Base-by-base conservation (phyloP, 2,113 vertebrate species). In the Anser brachyrhynchus region DNA sequence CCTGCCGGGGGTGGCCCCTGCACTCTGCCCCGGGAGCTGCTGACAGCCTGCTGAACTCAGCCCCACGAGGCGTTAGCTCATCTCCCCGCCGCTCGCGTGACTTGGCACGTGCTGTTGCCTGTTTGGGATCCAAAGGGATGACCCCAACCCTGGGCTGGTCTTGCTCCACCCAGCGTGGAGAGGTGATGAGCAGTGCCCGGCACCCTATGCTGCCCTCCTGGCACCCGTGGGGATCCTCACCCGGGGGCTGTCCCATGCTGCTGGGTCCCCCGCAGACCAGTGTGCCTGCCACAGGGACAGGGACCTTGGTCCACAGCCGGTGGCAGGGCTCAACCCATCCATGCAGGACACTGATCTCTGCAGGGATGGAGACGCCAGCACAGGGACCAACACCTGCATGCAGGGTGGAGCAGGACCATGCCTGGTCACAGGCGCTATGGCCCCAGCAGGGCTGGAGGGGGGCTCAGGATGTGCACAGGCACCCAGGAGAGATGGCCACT, bases 281-380 rank as follows among this genome's bases (percentile, higher is more conserved):
- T 2, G 18, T 5, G 2, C 37, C 65, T n/a, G 22, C 14, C 46
- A 29, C 0, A 0, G 31, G 6, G 28, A 8, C 29, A 74, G 31
- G 25, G 3, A 23, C 31, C 7, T 8, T 4, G 3, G 52, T 4
- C 33, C 58, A 46, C 54, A 57, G 0, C 21, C 43, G 71, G 6
- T 3, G 7, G 4, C 13, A 7, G 39, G 18, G 11, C 44, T 83
- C 41, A 11, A 9, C 19, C 33, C 39, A 28, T 11, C 39, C 6
- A 37, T 35, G 11, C 67, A 49, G 64, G 67, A 49, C 49, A 22
- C 57, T 43, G 65, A 28, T 8, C 16, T 59, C 12, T 65, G 11
- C 41, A 43, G 70, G 52, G 49, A 16, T 39, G 82, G 44, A 83
- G 39, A 57, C 10, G 17, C 8, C 83, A 79, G 41, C 22, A 11